These are phyloP conservation scores for Platyrinchus mystaceus DNA, from an alignment of 2,797 vertebrate species.

Conservation along the genomic window DNA sequence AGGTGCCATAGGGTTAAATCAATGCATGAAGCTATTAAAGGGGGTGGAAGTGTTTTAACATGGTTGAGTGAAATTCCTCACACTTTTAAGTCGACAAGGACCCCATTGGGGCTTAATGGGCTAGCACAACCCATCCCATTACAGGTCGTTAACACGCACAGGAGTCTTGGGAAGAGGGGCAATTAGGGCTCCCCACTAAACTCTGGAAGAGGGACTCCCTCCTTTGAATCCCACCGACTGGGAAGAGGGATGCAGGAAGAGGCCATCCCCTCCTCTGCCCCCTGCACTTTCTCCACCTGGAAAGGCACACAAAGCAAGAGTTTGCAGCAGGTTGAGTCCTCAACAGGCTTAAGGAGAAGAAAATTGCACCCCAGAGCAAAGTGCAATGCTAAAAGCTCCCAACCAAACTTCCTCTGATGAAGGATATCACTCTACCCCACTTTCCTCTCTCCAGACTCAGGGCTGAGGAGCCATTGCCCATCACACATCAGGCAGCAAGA, in stretches of 20 bases:
- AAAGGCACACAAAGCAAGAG: neutral
- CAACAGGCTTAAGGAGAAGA: neutral
- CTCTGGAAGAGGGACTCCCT: neutral
- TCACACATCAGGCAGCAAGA: neutral
- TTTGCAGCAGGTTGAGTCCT: neutral
- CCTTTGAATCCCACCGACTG: neutral
- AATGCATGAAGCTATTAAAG: constrained; percentile 20
- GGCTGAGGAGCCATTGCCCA: neutral
- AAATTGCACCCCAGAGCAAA: neutral
- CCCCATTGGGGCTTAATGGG: constrained; percentile 39
- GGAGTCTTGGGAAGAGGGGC: constrained; percentile 24
- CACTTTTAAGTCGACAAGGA: constrained; percentile 47
- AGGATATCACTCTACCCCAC: neutral
- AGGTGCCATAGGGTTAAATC: constrained; percentile 34
- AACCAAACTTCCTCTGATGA: neutral
- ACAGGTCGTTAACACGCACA: constrained; percentile 34
- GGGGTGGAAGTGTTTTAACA: constrained; percentile 38
- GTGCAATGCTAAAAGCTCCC: neutral
- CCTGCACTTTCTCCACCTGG: neutral
- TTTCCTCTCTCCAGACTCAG: neutral
- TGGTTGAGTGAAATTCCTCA: constrained; percentile 53
- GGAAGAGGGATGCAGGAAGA: neutral
- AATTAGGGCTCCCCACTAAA: neutral
- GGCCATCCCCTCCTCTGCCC: neutral
- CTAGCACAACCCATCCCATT: constrained; percentile 36